phyloP scores from a whole-genome alignment of 2,888 invertebrate genomes.

The Eurois occulta region DNA sequence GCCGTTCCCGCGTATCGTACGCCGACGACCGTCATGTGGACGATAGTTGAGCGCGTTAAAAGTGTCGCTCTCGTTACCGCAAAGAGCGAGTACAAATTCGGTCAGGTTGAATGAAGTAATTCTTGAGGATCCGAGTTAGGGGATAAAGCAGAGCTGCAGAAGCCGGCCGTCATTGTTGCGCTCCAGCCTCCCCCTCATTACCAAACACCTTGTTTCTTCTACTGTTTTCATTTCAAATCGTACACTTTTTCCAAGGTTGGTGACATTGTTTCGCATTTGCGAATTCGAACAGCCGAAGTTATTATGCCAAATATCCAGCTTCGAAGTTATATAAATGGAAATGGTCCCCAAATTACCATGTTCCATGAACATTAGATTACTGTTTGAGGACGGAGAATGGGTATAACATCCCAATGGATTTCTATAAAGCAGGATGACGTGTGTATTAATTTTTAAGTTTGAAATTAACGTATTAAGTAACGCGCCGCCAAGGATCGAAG shows the following conservation, averaged over 20 bases:
- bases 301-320: conserved; percentile 61
- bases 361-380: conserved; percentile 64
- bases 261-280: conserved; percentile 70
- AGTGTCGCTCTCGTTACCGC: conserved; percentile 65
- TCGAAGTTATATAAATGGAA: conserved; percentile 75
- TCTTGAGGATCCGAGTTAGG: conserved; percentile 65
- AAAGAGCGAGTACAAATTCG: conserved; percentile 68
- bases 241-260: conserved; percentile 63
- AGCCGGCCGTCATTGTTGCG: conserved; percentile 62
- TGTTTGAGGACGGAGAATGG: conserved; percentile 43
- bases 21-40: conserved; percentile 71
- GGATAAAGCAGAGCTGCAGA: conserved; percentile 60
- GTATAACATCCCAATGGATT: conserved; percentile 34
- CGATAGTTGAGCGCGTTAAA: conserved; percentile 63
- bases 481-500: conserved; percentile 38
- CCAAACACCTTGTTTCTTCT: conserved; percentile 65
- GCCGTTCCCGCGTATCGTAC: conserved; percentile 81
- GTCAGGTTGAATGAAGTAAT: conserved; percentile 69
- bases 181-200: conserved; percentile 65
- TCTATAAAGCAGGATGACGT: conserved; percentile 25
- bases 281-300: conserved; percentile 67
- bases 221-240: conserved; percentile 67
- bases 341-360: conserved; percentile 70
- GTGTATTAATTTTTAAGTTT: conserved; percentile 52
- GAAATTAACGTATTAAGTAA: conserved; percentile 43